phyloP scores from a whole-genome alignment of 1,140 invertebrate species.

The Drosophila sp. region DNA sequence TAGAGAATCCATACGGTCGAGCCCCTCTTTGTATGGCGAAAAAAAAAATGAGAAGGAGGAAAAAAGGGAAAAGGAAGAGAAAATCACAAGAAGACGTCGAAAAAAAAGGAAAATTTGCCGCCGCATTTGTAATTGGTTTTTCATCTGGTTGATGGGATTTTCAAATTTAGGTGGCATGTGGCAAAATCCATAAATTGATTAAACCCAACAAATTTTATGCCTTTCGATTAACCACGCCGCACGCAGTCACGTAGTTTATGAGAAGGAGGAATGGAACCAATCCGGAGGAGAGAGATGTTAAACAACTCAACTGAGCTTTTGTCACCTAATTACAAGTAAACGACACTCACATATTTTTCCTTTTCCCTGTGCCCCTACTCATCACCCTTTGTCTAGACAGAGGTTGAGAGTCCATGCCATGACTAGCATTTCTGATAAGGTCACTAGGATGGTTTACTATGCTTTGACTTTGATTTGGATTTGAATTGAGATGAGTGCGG shows the following conservation, averaged over 20 bases:
- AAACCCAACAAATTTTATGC: constrained; percentile 54
- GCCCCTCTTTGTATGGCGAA: neutral
- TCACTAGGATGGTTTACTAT: neutral
- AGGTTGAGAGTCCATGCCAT: constrained; percentile 20
- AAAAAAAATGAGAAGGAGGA: neutral
- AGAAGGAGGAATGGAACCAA: neutral
- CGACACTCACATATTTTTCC: neutral
- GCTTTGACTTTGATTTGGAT: constrained; percentile 31
- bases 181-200: constrained; percentile 69
- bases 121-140: constrained; percentile 13
- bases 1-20: constrained; percentile 37
- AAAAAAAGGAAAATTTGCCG: constrained; percentile 1
- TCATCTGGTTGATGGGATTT: constrained; percentile 47
- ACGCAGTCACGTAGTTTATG: constrained; percentile 44
- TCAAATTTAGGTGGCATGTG: constrained; percentile 49
- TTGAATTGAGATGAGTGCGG: neutral
- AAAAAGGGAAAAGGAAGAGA: neutral
- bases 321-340: constrained; percentile 50
- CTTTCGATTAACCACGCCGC: constrained; percentile 41
- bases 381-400: neutral
- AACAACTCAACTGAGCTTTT: constrained; percentile 39
- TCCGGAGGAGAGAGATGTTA: neutral
- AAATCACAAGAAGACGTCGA: constrained; percentile 4
- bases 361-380: neutral
- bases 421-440: constrained; percentile 36